These are phyloP conservation scores for Diaprepes abbreviatus DNA, from an alignment of 2,888 invertebrate genomes.

Conservation along the genomic window DNA sequence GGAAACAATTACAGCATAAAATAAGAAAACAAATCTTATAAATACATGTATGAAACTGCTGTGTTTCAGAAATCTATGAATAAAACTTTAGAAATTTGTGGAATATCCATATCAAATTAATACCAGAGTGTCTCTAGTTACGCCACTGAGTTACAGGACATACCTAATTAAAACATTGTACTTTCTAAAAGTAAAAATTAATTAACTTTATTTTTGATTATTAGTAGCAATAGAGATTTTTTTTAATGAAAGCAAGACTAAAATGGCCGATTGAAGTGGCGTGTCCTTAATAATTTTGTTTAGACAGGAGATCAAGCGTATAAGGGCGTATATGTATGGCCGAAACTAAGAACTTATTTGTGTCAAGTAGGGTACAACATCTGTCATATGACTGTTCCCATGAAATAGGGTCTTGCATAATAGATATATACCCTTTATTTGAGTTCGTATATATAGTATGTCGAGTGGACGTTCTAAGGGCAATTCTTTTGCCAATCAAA, in stretches of 20 bases:
- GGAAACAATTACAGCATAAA: too few relatives aligned
- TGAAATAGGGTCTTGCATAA: constrained; percentile 58
- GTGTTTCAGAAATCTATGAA: too few relatives aligned
- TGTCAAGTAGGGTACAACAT: constrained; percentile 60
- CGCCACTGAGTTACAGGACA: too few relatives aligned
- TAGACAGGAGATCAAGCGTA: constrained; percentile 53
- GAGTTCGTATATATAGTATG: constrained; percentile 54
- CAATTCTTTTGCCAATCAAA: constrained; percentile 60
- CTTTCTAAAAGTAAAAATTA: too few relatives aligned
- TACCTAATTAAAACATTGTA: too few relatives aligned
- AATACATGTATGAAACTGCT: too few relatives aligned
- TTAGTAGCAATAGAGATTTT: constrained; percentile 29
- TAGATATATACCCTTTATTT: constrained; percentile 60
- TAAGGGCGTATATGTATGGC: constrained; percentile 43
- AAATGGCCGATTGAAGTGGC: constrained; percentile 56
- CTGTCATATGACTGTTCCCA: constrained; percentile 61
- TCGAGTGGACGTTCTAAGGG: constrained; percentile 55
- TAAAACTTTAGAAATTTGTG: too few relatives aligned
- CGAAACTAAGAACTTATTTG: constrained; percentile 52
- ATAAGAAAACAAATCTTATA: too few relatives aligned
- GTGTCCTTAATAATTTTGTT: constrained; percentile 54
- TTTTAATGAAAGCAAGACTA: constrained; percentile 22
- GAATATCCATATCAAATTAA: too few relatives aligned
- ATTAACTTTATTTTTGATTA: constrained; percentile 27
- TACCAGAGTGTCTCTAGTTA: too few relatives aligned